These are phyloP conservation scores for Leptopilina syphax DNA, from an alignment of 2,888 invertebrate species.

Conservation along the genomic window DNA sequence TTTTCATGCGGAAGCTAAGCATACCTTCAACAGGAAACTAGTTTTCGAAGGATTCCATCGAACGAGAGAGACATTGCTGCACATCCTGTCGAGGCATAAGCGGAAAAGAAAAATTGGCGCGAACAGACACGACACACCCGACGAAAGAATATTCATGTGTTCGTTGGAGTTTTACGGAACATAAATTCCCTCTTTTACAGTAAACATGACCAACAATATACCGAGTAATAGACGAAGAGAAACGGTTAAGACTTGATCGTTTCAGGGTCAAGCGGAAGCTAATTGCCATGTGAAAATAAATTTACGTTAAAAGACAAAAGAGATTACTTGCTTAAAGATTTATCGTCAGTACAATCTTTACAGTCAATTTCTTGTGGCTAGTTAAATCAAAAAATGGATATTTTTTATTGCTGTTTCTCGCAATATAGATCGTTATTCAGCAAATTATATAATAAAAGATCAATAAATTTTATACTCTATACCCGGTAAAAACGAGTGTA, in stretches of 20 bases:
- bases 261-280: conserved; percentile 36
- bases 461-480: too few relatives aligned
- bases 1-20: conserved; percentile 29
- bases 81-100: conserved; percentile 10
- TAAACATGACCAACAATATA: conserved; percentile 20
- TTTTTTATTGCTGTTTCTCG: neutral
- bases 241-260: conserved; percentile 28
- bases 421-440: too few relatives aligned
- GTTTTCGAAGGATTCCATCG: conserved; percentile 37
- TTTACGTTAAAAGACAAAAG: neutral
- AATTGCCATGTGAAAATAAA: conserved; percentile 20
- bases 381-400: neutral
- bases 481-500: too few relatives aligned
- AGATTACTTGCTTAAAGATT: neutral
- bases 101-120: conserved; percentile 37
- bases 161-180: conserved; percentile 35
- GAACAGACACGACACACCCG: neutral
- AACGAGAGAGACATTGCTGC: conserved; percentile 3
- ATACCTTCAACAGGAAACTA: conserved; percentile 28
- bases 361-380: neutral
- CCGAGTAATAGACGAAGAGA: conserved; percentile 23
- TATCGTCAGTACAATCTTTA: neutral
- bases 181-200: conserved; percentile 33
- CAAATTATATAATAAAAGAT: too few relatives aligned
- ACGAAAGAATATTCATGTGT: neutral